Percentiles rank a stretch among this genome's conserved stretches.
These are phyloP conservation scores for Ceyx cyanopectus DNA, from an alignment of 2,113 vertebrate species.

Conservation along the genomic window DNA sequence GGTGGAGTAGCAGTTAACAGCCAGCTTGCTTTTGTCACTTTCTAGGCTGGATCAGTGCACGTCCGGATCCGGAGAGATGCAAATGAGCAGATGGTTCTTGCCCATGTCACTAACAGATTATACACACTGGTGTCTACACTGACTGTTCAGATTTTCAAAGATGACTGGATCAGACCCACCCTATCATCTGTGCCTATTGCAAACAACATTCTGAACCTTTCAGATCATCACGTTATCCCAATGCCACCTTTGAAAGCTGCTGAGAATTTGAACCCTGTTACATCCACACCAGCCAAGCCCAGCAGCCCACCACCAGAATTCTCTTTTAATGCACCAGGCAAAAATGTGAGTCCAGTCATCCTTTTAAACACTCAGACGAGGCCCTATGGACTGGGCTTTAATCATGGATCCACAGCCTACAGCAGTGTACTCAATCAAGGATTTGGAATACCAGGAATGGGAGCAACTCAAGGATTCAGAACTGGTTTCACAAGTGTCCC, in stretches of 20 bases:
- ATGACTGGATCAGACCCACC: constrained; percentile 92
- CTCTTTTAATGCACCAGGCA: constrained; percentile 91
- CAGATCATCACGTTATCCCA: constrained; percentile 83
- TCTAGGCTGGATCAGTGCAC: constrained; percentile 93
- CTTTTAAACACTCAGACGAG: constrained; percentile 82
- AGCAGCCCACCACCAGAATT: constrained; percentile 94
- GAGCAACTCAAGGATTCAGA: constrained; percentile 84
- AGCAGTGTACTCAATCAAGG: constrained; percentile 80
- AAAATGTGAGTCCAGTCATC: constrained; percentile 84
- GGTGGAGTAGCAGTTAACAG: neutral
- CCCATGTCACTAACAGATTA: constrained; percentile 94
- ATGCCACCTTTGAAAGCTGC: constrained; percentile 73
- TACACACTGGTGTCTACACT: constrained; percentile 89
- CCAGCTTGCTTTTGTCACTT: constrained; percentile 4
- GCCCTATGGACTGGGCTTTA: constrained; percentile 84
- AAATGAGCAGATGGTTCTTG: constrained; percentile 97
- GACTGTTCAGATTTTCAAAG: constrained; percentile 97
- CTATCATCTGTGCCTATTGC: constrained; percentile 82
- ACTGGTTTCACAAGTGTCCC: constrained; percentile 83
- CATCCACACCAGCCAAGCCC: constrained; percentile 91
- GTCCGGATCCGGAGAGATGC: constrained; percentile 96
- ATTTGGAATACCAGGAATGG: constrained; percentile 67
- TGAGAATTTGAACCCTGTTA: constrained; percentile 81
- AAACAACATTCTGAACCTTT: constrained; percentile 78
- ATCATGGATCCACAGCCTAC: constrained; percentile 82